A percentile compares a stretch with the other conserved stretches of the same genome.
Evolutionary conservation across 53 echinoderm and acorn worm genomes (phyloP).

Genomic region (Holothuria scabra): DNA sequence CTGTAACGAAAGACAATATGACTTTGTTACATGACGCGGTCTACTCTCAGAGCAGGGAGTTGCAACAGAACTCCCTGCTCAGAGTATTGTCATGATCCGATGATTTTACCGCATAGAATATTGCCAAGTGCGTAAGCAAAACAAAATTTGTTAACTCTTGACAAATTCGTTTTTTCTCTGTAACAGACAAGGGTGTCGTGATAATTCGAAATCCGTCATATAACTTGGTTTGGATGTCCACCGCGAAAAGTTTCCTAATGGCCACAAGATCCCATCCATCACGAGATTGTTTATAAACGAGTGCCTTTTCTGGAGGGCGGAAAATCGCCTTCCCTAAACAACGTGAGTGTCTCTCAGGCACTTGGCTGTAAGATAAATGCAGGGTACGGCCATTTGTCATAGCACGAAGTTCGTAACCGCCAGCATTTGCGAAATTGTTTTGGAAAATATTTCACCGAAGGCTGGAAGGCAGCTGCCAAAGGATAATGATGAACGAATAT

Average conservation of each 20-base stretch:
- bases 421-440: conserved; percentile 14
- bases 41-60: too few species aligned
- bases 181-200: conserved; percentile 26
- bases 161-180: neutral
- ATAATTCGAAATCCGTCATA: neutral
- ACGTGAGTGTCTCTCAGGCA: neutral
- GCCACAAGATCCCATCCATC: conserved; percentile 26
- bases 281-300: conserved; percentile 26
- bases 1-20: too few species aligned
- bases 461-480: conserved; percentile 18
- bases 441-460: conserved; percentile 13
- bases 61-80: too few species aligned
- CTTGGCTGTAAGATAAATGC: conserved; percentile 1
- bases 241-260: conserved; percentile 32
- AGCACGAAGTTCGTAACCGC: conserved; percentile 20
- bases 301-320: conserved; percentile 16
- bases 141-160: neutral
- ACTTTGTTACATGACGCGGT: too few species aligned
- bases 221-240: neutral
- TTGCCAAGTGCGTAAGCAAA: too few species aligned
- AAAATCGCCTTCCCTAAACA: conserved; percentile 39
- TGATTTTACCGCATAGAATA: too few species aligned
- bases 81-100: too few species aligned
- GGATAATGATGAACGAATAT: conserved; percentile 8
- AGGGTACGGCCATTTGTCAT: conserved; percentile 19